Conservation (phyloP, 2,113 vertebrate genomes). For the Ahaetulla prasina region DNA sequence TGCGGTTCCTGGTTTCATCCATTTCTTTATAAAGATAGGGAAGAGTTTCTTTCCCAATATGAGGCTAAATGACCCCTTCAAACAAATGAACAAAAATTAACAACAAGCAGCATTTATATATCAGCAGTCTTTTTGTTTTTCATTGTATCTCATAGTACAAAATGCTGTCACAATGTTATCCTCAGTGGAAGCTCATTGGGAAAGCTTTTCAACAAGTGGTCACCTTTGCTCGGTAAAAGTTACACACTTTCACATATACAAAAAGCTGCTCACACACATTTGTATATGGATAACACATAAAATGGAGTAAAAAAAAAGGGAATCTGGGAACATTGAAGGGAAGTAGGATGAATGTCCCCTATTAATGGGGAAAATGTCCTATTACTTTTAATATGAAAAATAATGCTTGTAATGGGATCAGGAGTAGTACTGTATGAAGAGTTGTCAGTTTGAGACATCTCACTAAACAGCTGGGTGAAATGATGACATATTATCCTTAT, state of each 20-base stretch:
- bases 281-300: not conserved
- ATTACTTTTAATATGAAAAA: not conserved
- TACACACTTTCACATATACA: not conserved
- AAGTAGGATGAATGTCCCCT: not conserved
- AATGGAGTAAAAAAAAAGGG: not conserved
- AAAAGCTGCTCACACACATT: not conserved
- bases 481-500: not conserved
- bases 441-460: not conserved
- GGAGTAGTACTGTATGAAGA: not conserved
- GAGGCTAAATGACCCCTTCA: conserved; percentile 49
- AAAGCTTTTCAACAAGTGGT: not conserved
- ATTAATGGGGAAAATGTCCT: not conserved
- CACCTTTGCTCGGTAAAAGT: not conserved
- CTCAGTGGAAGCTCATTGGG: not conserved
- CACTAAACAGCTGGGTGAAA: not conserved
- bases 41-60: not conserved
- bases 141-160: conserved; percentile 8
- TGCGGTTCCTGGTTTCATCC: conserved; percentile 37
- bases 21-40: conserved; percentile 44
- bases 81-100: not conserved
- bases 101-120: conserved; percentile 27
- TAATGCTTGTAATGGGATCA: not conserved
- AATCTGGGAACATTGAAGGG: not conserved
- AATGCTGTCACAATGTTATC: not conserved
- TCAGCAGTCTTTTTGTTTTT: not conserved